Evolutionary conservation across 2,888 invertebrate genomes (phyloP), one percentile per base, ranked within the genome.

Genomic region (Cryptocephalus primarius): DNA sequence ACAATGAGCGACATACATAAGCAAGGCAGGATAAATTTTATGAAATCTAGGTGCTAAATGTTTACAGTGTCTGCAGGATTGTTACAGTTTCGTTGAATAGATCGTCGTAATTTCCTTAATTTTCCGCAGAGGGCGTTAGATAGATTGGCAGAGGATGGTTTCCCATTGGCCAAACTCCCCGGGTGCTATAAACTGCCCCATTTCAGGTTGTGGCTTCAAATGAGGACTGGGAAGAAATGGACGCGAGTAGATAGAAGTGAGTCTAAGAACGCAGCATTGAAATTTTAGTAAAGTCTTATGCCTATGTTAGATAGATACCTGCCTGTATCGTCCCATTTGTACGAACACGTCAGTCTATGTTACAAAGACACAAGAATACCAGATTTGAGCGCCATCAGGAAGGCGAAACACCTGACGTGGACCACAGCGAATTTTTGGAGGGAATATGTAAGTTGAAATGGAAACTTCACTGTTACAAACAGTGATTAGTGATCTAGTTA

Each of bases 151-250:
- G 56, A 61, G 22, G 71, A 71, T 57, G 68, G 68, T 9, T 71
- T 58, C 53, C 67, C 69, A 8, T 51, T 71, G 11, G 70, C 70
- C 1, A 63, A 61, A 46, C 56, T 71, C 40, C 70, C 70, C 1
- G 59, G 68, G 11, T 58, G 59, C 22, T 54, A 68, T 45, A 63
- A 59, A 49, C 54, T 71, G 32, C 70, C 70, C 1, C 64, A 66
- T 49, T 70, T 71, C 46, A 60, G 60, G 53, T 51, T 69, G 8
- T 71, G 71, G 71, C 58, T 68, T 59, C 56, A 64, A 36, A 48
- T 64, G 43, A 56, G 69, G 44, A 59, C 60, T 46, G 58, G 60
- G 8, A 59, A 56, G 52, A 58, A 45, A 46, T 64, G 64, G 60
- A 60, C 58, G 1, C 56, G 54, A 47, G 49, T 57, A 43, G 62